Evolutionary conservation across 2,113 vertebrate genomes (phyloP).

Genomic region (Leiothrix lutea): DNA sequence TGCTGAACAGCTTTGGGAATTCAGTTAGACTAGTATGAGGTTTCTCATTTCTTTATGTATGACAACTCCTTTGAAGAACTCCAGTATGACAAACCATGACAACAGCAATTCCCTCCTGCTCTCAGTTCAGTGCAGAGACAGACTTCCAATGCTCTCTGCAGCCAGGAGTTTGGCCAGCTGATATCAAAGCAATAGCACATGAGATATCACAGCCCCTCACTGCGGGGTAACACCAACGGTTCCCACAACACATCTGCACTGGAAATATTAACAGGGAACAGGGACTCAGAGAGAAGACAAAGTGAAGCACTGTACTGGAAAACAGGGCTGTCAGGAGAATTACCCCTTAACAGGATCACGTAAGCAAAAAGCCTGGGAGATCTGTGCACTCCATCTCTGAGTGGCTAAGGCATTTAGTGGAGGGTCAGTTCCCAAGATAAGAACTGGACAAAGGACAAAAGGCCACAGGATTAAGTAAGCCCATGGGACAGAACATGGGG

Average conservation of each 20-base stretch:
- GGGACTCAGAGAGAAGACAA: not conserved
- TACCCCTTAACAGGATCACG: not conserved
- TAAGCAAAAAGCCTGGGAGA: not conserved
- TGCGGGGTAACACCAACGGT: accelerated
- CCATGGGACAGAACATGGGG: not conserved
- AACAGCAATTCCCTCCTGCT: not conserved
- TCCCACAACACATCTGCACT: not conserved
- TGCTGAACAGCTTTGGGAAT: not conserved
- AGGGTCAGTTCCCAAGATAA: not conserved
- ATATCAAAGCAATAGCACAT: not conserved
- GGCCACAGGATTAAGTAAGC: not conserved
- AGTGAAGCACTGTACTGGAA: not conserved
- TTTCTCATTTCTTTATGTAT: not conserved
- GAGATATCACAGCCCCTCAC: not conserved
- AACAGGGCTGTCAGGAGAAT: not conserved
- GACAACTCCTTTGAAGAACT: not conserved
- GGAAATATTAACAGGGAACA: not conserved
- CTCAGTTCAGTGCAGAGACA: not conserved
- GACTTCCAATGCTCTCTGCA: not conserved
- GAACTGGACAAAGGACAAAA: not conserved
- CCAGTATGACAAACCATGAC: not conserved
- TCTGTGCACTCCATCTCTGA: not conserved
- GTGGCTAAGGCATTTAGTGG: not conserved
- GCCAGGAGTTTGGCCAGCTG: not conserved
- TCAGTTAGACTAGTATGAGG: not conserved